phyloP scores from a whole-genome alignment of 2,113 vertebrate genomes.

The Ophthalmolycus amberensis region DNA sequence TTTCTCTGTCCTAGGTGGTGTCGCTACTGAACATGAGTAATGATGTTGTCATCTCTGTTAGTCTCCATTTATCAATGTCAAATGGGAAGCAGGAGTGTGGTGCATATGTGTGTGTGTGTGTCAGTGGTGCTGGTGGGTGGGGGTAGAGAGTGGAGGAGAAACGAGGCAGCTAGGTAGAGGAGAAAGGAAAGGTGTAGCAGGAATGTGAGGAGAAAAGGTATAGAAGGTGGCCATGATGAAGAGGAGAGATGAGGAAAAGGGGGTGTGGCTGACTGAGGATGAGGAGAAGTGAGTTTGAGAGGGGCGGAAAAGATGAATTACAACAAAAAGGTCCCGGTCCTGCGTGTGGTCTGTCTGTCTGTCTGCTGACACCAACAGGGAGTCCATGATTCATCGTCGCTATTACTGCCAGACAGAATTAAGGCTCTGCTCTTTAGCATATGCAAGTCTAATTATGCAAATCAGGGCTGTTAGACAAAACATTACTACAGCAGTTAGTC shows the following conservation, averaged over 20 bases:
- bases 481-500: slow-evolving; percentile 59
- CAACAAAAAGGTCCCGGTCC: slow-evolving; percentile 31
- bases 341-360: slow-evolving; percentile 38
- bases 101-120: slow-evolving; percentile 35
- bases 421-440: slow-evolving; percentile 78
- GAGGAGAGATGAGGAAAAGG: slow-evolving; percentile 41
- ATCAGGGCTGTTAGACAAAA: slow-evolving; percentile 61
- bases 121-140: slow-evolving; percentile 41
- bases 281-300: slow-evolving; percentile 50
- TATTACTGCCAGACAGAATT: slow-evolving; percentile 74
- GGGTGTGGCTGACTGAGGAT: slow-evolving; percentile 37
- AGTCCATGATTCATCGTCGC: slow-evolving; percentile 60
- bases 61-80: slow-evolving; percentile 81
- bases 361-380: slow-evolving; percentile 43
- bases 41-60: slow-evolving; percentile 80
- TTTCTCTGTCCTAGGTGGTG: slow-evolving; percentile 74
- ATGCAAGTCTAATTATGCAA: slow-evolving; percentile 81
- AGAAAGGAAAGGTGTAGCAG: slow-evolving; percentile 33
- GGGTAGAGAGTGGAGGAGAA: slow-evolving; percentile 56
- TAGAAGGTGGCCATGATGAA: slow-evolving; percentile 6
- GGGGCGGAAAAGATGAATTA: slow-evolving; percentile 45
- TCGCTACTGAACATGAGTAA: slow-evolving; percentile 81
- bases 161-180: slow-evolving; percentile 56
- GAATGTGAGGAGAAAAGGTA: slow-evolving; percentile 31
- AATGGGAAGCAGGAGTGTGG: slow-evolving; percentile 58